phyloP scores from a whole-genome alignment of 2,797 vertebrate genomes.

The Mormyrus hasselquistii region DNA sequence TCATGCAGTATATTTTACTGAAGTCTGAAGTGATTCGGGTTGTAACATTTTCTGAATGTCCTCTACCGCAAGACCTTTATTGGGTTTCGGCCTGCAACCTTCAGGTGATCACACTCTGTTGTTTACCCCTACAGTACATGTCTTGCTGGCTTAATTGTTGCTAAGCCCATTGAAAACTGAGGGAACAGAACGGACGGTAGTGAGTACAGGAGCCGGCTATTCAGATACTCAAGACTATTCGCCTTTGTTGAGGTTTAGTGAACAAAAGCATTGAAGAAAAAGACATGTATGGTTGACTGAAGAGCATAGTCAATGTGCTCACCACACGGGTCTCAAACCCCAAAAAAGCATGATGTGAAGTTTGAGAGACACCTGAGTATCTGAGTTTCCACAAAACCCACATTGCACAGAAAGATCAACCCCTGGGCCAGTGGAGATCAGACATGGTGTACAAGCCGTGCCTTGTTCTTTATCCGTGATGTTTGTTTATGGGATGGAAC shows the following conservation, averaged over 20 bases:
- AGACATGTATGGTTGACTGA: background rate
- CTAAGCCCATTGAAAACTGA: background rate
- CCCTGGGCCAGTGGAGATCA: background rate
- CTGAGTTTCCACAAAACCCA: background rate
- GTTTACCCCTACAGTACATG: background rate
- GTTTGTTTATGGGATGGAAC: background rate
- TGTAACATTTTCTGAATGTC: background rate
- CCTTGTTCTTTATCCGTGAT: background rate
- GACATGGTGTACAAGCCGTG: background rate
- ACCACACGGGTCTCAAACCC: background rate
- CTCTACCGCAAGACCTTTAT: background rate
- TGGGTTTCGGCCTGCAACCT: background rate
- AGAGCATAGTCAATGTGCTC: background rate
- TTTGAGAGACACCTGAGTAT: background rate
- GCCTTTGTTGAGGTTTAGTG: background rate
- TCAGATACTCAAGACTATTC: background rate
- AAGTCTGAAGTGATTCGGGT: background rate
- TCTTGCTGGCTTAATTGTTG: background rate
- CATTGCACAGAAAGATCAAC: background rate
- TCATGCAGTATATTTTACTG: background rate
- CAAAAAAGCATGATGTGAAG: background rate
- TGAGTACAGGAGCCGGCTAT: background rate
- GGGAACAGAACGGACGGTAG: background rate
- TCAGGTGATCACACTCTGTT: background rate
- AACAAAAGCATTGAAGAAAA: background rate